A percentile compares a stretch with the other conserved stretches of the same genome.
Conservation (phyloP, 2,888 invertebrate species). For the Drosophila meridiana region DNA sequence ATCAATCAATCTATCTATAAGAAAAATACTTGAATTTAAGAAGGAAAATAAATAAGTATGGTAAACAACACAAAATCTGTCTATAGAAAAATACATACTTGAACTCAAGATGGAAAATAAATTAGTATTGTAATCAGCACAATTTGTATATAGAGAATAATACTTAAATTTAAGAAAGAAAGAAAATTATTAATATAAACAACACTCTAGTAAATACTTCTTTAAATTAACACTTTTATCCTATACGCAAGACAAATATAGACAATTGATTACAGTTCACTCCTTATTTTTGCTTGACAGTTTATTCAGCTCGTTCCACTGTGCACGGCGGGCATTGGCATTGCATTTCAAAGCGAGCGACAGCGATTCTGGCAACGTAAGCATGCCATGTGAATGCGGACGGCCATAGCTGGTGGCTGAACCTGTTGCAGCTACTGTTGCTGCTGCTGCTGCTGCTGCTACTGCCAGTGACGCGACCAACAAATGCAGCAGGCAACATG, state of each 20-base stretch:
- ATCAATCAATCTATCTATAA: too few relatives aligned
- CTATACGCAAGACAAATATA: not conserved
- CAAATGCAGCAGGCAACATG: conserved; percentile 3
- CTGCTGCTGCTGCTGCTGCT: not conserved
- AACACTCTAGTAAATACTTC: not conserved
- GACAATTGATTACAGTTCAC: not conserved
- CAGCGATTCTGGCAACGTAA: conserved; percentile 39
- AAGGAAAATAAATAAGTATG: too few relatives aligned
- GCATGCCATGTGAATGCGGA: conserved; percentile 32
- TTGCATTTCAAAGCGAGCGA: conserved; percentile 48
- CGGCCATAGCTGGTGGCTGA: conserved; percentile 15
- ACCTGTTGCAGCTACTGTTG: conserved; percentile 43
- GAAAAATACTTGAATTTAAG: too few relatives aligned
- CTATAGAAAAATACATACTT: too few relatives aligned
- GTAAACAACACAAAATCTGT: too few relatives aligned
- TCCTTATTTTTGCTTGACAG: too few relatives aligned
- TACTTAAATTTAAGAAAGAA: too few relatives aligned
- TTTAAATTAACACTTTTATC: not conserved
- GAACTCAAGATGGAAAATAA: too few relatives aligned
- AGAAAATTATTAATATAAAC: too few relatives aligned
- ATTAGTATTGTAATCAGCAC: too few relatives aligned
- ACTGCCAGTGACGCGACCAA: conserved; percentile 13
- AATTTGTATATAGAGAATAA: too few relatives aligned
- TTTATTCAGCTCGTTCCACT: conserved; percentile 7
- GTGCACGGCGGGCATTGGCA: conserved; percentile 34